A percentile compares a stretch with the other conserved stretches of the same genome.
These are phyloP conservation scores for Phania funesta DNA, from an alignment of 2,888 invertebrate genomes.

Conservation along the genomic window DNA sequence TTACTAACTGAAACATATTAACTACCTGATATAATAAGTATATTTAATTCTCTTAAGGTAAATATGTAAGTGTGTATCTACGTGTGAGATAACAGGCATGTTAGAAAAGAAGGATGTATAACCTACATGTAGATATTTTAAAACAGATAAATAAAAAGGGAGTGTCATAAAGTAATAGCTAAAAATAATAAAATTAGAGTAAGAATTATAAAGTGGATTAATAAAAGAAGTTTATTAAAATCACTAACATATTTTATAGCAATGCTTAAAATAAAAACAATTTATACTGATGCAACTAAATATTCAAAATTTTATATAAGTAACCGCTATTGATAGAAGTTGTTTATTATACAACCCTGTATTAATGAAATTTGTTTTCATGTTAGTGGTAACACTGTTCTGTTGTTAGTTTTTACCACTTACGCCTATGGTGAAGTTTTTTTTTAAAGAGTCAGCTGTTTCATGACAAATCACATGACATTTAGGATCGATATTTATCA, in stretches of 20 bases:
- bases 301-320: not conserved
- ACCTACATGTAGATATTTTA: conserved; percentile 28
- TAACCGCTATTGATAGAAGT: not conserved
- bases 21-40: not conserved
- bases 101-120: conserved; percentile 22
- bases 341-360: conserved; percentile 39
- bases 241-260: no score
- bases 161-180: conserved; percentile 13
- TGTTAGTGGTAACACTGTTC: not conserved
- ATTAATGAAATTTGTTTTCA: no score
- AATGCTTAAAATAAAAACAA: no score
- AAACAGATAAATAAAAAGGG: conserved; percentile 11
- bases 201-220: no score
- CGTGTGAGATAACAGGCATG: not conserved
- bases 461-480: conserved; percentile 80
- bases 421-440: conserved; percentile 70
- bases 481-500: conserved; percentile 78
- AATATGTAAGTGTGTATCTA: no score
- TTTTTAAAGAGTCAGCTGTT: conserved; percentile 78
- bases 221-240: no score
- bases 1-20: not conserved
- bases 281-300: not conserved
- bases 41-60: not conserved
- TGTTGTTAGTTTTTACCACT: conserved; percentile 4
- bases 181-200: conserved; percentile 41